Evolutionary conservation across 64 coral and sea anemone genomes (phyloP).

Genomic region (Stylophora pistillata): DNA sequence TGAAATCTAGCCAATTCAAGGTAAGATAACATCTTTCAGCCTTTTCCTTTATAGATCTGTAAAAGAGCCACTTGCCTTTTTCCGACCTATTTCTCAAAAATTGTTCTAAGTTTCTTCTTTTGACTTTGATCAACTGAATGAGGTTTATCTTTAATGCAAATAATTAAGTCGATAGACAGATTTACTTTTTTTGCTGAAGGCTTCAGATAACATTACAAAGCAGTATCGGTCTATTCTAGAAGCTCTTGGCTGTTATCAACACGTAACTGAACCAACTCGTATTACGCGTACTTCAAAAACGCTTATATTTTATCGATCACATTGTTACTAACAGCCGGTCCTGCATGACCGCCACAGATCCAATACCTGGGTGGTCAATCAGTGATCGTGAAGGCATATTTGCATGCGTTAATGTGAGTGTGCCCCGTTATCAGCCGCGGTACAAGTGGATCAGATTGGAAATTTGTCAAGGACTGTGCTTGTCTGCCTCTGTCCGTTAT

Average conservation of each 20-base stretch:
- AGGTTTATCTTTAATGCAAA: too few species aligned
- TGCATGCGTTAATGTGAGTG: slow-evolving; percentile 44
- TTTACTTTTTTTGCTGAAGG: too few species aligned
- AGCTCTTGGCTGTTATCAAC: slow-evolving; percentile 30
- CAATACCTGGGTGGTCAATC: slow-evolving; percentile 33
- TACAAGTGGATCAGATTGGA: slow-evolving; percentile 40
- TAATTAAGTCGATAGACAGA: too few species aligned
- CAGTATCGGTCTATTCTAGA: slow-evolving; percentile 43
- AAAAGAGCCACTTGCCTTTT: too few species aligned
- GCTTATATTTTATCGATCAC: slow-evolving; percentile 27
- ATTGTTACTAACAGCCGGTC: slow-evolving; percentile 38
- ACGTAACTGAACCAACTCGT: slow-evolving; percentile 49
- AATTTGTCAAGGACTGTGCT: background rate
- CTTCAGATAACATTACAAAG: slow-evolving; percentile 17
- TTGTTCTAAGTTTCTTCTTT: too few species aligned
- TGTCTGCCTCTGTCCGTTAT: background rate
- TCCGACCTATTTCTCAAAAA: too few species aligned
- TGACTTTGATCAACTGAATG: too few species aligned
- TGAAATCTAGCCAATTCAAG: too few species aligned
- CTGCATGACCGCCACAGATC: slow-evolving; percentile 20
- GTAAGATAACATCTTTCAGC: too few species aligned
- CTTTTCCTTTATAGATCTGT: too few species aligned
- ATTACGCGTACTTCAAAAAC: slow-evolving; percentile 46
- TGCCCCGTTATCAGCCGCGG: slow-evolving; percentile 37
- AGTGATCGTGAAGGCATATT: slow-evolving; percentile 54